Evolutionary conservation across 2,113 vertebrate genomes (phyloP), one percentile per base, ranked within the genome.

Genomic region (Natator depressus): DNA sequence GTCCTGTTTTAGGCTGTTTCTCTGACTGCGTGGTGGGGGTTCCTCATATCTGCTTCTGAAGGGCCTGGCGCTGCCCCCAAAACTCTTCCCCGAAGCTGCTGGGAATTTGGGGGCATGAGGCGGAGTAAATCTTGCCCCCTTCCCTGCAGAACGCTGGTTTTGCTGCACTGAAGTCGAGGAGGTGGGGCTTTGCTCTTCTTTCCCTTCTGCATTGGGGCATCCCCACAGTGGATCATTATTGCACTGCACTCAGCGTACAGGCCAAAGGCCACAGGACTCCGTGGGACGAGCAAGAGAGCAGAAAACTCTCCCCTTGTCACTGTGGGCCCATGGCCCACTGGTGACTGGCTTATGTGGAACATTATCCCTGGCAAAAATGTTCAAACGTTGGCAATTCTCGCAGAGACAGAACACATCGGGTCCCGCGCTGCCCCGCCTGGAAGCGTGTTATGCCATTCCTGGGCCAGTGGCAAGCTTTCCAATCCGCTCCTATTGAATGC

Each of bases 211-310:
- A 20, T 7, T 16, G 31, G 3, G 14, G 62, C 29, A 20, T 38
- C 69, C n/a, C 24, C 20, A 10, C 8, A 2, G 17, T 38, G 65
- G 65, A 2, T 19, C 65, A 9, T 50, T 13, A 17, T 22, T 50
- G 47, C 2, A 3, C 2, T 11, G 5, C 35, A 6, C 20, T 19
- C n/a, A 3, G 24, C 4, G 35, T 24, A 10, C 69, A 42, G 42
- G 38, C 11, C 29, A 10, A 16, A n/a, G 47, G 29, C 29, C 78
- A 17, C 10, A 49, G 47, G 27, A 35, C 59, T 6, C 78, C 2
- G 8, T 14, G 46, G 75, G 42, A 17, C 8, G 8, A 78, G 47
- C 78, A 80, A 17, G 49, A 51, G 78, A 51, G 78, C 49, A 80
- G 49, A 35, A 19, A 20, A 9, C 27, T 3, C 49, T 35, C 8